phyloP scores from a whole-genome alignment of 2,888 invertebrate species.

The Tenthredo mesomela region DNA sequence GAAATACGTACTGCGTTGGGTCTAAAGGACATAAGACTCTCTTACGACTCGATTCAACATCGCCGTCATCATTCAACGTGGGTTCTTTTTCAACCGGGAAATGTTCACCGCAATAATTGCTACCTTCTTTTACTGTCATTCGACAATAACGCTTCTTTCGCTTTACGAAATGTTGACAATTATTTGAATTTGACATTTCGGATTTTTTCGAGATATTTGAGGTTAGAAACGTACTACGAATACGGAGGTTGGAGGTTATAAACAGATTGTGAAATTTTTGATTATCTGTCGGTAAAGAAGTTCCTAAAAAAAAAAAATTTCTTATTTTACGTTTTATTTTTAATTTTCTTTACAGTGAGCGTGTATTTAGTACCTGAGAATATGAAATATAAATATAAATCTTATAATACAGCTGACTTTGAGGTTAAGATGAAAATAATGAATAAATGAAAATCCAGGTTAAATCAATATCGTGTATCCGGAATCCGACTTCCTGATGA shows the following conservation, averaged over 20 bases:
- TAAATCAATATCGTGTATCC: neutral
- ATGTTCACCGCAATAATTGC: slow-evolving; percentile 88
- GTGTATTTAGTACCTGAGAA: neutral
- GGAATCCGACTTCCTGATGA: neutral
- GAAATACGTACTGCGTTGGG: slow-evolving; percentile 83
- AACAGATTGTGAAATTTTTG: neutral
- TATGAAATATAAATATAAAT: too few relatives aligned
- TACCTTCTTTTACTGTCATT: slow-evolving; percentile 86
- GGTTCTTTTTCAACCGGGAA: slow-evolving; percentile 71
- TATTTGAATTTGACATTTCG: slow-evolving; percentile 33
- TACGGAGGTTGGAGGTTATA: neutral
- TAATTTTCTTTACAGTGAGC: neutral
- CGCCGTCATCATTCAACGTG: slow-evolving; percentile 53
- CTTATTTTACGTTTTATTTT: neutral
- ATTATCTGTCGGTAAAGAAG: neutral
- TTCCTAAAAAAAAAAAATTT: neutral
- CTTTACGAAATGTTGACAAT: slow-evolving; percentile 80
- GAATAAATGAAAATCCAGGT: neutral
- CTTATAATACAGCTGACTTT: neutral
- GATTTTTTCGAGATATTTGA: neutral
- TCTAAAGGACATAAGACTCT: slow-evolving; percentile 87
- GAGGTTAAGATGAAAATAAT: neutral
- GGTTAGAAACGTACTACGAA: neutral
- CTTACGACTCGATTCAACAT: slow-evolving; percentile 59
- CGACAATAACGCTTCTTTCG: slow-evolving; percentile 88